A percentile compares a stretch with the other conserved stretches of the same genome.
phyloP scores from a whole-genome alignment of 2,888 invertebrate genomes.

The Incurvaria masculella region DNA sequence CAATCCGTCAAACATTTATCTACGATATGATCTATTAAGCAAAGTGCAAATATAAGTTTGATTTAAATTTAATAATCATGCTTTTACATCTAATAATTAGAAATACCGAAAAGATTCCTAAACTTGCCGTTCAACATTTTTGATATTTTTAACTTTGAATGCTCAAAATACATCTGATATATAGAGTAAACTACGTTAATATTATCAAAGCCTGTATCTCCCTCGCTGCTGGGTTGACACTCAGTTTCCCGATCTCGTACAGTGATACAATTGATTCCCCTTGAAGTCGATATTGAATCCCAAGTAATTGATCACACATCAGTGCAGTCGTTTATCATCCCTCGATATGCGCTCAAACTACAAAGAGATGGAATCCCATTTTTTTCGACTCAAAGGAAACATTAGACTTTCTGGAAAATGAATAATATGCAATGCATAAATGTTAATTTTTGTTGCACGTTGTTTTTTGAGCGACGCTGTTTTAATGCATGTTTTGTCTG shows the following conservation, averaged over 20 bases:
- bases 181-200: too few species aligned
- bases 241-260: background rate
- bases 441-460: constrained; percentile 73
- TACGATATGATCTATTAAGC: too few species aligned
- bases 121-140: too few species aligned
- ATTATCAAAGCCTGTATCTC: too few species aligned
- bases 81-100: too few species aligned
- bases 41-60: too few species aligned
- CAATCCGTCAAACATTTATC: too few species aligned
- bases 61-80: too few species aligned
- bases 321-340: background rate
- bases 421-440: constrained; percentile 60
- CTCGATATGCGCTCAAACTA: constrained; percentile 46
- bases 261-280: background rate
- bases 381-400: constrained; percentile 37
- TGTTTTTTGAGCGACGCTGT: constrained; percentile 75
- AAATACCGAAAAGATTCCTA: too few species aligned
- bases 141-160: too few species aligned
- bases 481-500: constrained; percentile 94
- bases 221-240: too few species aligned
- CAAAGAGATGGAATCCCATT: constrained; percentile 52
- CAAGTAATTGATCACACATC: background rate
- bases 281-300: background rate
- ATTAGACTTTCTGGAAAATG: constrained; percentile 31
- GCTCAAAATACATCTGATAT: too few species aligned